Evolutionary conservation across 2,797 vertebrate genomes (phyloP).

Genomic region (Ptychobarbus kaznakovi): DNA sequence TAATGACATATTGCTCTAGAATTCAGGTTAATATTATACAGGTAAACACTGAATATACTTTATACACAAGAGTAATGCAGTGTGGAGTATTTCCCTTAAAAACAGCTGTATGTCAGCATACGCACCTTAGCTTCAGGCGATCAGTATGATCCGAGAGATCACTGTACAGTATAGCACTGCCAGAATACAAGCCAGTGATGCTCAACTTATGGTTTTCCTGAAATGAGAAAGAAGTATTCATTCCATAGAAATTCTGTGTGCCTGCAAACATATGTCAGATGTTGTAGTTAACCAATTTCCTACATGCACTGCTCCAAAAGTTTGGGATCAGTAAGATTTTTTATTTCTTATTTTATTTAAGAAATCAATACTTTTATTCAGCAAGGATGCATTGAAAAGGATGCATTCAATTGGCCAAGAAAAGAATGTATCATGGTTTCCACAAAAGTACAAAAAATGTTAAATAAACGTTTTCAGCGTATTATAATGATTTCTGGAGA

Average conservation of each 20-base stretch:
- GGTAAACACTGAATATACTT: not conserved
- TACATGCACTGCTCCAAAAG: not conserved
- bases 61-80: not conserved
- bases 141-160: conserved; percentile 56
- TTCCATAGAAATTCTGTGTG: not conserved
- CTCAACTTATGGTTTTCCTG: conserved; percentile 69
- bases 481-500: not conserved
- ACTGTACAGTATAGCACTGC: conserved; percentile 63
- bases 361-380: conserved; percentile 3
- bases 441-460: not conserved
- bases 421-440: not conserved
- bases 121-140: conserved; percentile 70
- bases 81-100: not conserved
- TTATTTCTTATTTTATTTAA: not conserved
- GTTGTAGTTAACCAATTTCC: not conserved
- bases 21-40: not conserved
- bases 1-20: conserved; percentile 1
- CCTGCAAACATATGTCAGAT: not conserved
- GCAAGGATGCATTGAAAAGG: not conserved
- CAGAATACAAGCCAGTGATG: conserved; percentile 69
- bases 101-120: conserved; percentile 1
- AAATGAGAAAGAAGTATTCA: conserved; percentile 33
- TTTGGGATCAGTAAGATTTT: not conserved
- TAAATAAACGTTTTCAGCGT: not conserved
- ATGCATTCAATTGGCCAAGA: not conserved